Conservation (phyloP, 2,888 invertebrate genomes). For the Lingula anatina region DNA sequence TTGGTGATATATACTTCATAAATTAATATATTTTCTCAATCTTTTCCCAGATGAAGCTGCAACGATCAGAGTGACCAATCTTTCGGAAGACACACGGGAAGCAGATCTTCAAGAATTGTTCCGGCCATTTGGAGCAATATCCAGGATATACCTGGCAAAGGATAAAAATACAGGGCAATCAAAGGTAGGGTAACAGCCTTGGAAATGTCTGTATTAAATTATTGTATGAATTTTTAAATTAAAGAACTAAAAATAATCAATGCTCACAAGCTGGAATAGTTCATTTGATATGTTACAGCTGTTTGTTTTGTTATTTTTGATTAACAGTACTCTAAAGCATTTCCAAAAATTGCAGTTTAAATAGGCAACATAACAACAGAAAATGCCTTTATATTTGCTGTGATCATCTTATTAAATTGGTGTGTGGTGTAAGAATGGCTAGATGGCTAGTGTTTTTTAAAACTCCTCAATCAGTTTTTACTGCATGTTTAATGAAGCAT, state of each 20-base stretch:
- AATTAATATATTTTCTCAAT: neutral
- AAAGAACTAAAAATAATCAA: too few relatives aligned
- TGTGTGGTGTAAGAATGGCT: too few relatives aligned
- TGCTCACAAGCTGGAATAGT: too few relatives aligned
- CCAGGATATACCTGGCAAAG: constrained; percentile 91
- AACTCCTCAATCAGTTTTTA: too few relatives aligned
- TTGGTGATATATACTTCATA: too few relatives aligned
- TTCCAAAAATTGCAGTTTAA: too few relatives aligned
- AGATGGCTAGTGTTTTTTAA: too few relatives aligned
- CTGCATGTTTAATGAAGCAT: too few relatives aligned
- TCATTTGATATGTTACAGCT: too few relatives aligned
- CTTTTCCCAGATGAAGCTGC: constrained; percentile 55
- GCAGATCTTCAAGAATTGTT: constrained; percentile 94
- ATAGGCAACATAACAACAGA: too few relatives aligned
- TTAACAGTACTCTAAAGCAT: too few relatives aligned
- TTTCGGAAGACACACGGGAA: constrained; percentile 90
- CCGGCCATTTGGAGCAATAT: constrained; percentile 85
- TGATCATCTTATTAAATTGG: neutral
- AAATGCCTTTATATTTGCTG: neutral
- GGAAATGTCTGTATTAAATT: neutral
- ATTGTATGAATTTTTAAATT: neutral
- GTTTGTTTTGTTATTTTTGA: too few relatives aligned
- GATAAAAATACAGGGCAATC: constrained; percentile 63
- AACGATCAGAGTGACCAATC: constrained; percentile 94
- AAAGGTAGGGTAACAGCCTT: constrained; percentile 43